Evolutionary conservation across 2,888 invertebrate species (phyloP), one percentile per base, ranked within the genome.

Genomic region (Pseudococcus longispinus): DNA sequence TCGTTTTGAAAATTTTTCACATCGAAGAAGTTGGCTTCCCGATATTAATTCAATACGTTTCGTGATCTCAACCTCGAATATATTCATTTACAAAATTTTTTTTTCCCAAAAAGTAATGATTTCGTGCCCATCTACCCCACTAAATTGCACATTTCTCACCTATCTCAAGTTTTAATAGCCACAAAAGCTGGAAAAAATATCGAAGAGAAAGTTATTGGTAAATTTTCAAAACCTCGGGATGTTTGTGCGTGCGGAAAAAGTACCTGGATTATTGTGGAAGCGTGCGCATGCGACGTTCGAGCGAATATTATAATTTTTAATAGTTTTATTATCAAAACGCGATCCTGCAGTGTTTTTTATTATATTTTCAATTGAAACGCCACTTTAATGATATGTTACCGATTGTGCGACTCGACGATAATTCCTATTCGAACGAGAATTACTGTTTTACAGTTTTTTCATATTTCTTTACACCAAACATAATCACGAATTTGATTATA

Each of bases 261-360:
- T 70, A 70, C 70, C 70, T 70, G 70, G 70, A 70, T 70, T 70
- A 70, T 29, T 70, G 23, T 9, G 23, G 60, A 60, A 60, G 70
- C 70, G 29, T 70, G 70, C 29, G 26, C 70, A 70, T 29, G 26
- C 15, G 29, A 70, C 29, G 18, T 70, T 29, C 29, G 26, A 70
- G 70, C 70, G 29, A 26, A 70, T 13, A 29, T 70, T 18, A 70
- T 70, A 29, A 70, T 70, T 70, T 70, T 18, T 70, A 26, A 29
- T 70, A 29, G 29, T 70, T 29, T 70, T 70, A 60, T 60, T 60
- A 60, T 60, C 60, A 60, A 60, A 60, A 60, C 60, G 60, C 60
- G 23, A 60, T 23, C 23, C 60, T 60, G 23, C 60, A 60, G 23
- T 23, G 20, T 60, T 60, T 60, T 60, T 60, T 60, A 60, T 60